Conservation (phyloP, 2,113 vertebrate genomes). For the Pan troglodytes region DNA sequence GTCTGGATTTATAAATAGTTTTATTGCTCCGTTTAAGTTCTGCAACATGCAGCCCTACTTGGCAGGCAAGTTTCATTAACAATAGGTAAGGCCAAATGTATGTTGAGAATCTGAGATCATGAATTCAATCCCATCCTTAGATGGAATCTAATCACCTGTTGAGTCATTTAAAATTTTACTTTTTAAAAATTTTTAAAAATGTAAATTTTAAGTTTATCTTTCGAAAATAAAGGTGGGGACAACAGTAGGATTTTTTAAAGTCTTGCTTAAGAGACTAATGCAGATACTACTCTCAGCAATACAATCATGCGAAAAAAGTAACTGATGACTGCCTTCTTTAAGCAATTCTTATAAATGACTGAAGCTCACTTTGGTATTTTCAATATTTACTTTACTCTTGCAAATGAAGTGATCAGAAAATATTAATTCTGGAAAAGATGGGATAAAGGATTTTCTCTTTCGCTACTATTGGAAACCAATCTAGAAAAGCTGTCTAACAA, state of each 20-base stretch:
- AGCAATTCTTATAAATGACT: not conserved
- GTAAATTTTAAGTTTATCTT: not conserved
- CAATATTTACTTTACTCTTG: not conserved
- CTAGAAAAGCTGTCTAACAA: not conserved
- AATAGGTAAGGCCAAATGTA: not conserved
- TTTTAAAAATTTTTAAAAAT: not conserved
- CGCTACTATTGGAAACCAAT: not conserved
- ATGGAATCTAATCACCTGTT: not conserved
- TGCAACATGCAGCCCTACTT: not conserved
- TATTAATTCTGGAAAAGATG: not conserved
- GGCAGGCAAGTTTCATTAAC: not conserved
- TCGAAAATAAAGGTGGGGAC: not conserved
- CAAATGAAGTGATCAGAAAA: constrained; percentile 35
- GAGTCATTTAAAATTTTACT: not conserved
- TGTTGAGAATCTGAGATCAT: not conserved
- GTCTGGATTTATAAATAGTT: constrained; percentile 67
- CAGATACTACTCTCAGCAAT: not conserved
- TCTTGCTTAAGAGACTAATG: not conserved
- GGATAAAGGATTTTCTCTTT: not conserved
- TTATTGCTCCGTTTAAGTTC: constrained; percentile 63
- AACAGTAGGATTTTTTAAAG: not conserved
- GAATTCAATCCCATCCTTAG: not conserved
- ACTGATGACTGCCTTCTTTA: not conserved
- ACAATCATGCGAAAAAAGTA: not conserved
- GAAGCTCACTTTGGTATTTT: not conserved